Evolutionary conservation across 2,113 vertebrate genomes (phyloP).

Genomic region (Lepidothrix coronata): DNA sequence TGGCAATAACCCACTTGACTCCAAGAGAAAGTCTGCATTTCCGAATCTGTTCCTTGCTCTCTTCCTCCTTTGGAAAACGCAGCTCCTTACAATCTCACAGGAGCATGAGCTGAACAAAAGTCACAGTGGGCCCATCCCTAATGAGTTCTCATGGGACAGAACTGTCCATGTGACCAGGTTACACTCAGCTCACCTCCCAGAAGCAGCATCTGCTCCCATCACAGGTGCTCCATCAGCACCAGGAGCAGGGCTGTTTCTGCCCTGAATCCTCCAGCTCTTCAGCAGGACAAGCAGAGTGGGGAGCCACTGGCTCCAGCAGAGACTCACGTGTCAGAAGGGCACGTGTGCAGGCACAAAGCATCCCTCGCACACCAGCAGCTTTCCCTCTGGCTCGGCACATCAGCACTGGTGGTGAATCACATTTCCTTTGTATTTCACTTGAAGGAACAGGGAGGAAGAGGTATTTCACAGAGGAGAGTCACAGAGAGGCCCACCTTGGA

Average conservation of each 20-base stretch:
- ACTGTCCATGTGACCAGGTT: neutral
- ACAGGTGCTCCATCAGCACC: neutral
- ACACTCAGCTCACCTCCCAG: neutral
- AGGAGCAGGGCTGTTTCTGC: neutral
- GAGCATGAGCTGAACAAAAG: neutral
- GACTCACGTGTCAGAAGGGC: neutral
- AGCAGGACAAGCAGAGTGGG: neutral
- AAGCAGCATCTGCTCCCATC: neutral
- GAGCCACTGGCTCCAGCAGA: neutral
- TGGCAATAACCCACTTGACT: neutral
- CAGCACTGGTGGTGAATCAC: neutral
- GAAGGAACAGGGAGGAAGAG: neutral
- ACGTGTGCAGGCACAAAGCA: neutral
- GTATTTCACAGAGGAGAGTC: neutral
- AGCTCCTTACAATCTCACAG: neutral
- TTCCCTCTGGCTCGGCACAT: neutral
- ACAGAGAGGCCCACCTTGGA: constrained; percentile 12
- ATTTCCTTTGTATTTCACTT: neutral
- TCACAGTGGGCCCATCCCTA: neutral
- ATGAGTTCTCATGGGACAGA: neutral
- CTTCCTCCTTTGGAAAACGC: neutral
- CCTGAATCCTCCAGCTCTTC: neutral
- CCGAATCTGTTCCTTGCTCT: neutral
- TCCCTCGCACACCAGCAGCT: neutral
- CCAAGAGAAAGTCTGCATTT: neutral